Conservation (phyloP, 2,888 invertebrate genomes). For the Microdon myrmicae region DNA sequence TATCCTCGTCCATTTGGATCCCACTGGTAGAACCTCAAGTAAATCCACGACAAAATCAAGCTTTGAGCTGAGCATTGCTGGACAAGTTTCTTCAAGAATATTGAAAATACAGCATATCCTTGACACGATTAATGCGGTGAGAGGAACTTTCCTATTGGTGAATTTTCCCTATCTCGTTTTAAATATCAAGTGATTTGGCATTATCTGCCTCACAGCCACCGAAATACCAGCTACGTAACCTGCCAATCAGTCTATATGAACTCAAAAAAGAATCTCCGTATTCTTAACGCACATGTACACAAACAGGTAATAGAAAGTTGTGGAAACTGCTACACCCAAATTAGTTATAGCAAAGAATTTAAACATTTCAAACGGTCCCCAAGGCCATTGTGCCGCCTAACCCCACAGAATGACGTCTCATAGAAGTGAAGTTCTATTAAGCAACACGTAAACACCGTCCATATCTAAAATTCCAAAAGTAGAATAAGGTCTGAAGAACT, state of each 20-base stretch:
- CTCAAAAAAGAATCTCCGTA: constrained; percentile 85
- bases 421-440: constrained; percentile 96
- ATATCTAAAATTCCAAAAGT: constrained; percentile 85
- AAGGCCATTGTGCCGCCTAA: constrained; percentile 93
- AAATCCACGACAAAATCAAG: constrained; percentile 90
- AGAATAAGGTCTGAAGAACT: constrained; percentile 84
- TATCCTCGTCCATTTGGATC: constrained; percentile 95
- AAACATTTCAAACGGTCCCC: constrained; percentile 96
- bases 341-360: constrained; percentile 93
- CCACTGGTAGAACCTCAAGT: constrained; percentile 94
- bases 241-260: constrained; percentile 93
- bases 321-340: constrained; percentile 88
- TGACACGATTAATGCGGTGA: constrained; percentile 82
- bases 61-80: constrained; percentile 97
- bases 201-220: constrained; percentile 95
- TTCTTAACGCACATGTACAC: constrained; percentile 89
- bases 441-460: constrained; percentile 96
- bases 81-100: constrained; percentile 89
- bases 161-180: constrained; percentile 90
- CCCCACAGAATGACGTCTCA: constrained; percentile 91
- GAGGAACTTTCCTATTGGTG: constrained; percentile 78
- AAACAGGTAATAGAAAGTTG: constrained; percentile 88
- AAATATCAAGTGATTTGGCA: constrained; percentile 94
- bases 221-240: constrained; percentile 92
- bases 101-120: constrained; percentile 84